These are phyloP conservation scores for Melipona quadrifasciata DNA, from an alignment of 1,140 invertebrate genomes.

Conservation along the genomic window DNA sequence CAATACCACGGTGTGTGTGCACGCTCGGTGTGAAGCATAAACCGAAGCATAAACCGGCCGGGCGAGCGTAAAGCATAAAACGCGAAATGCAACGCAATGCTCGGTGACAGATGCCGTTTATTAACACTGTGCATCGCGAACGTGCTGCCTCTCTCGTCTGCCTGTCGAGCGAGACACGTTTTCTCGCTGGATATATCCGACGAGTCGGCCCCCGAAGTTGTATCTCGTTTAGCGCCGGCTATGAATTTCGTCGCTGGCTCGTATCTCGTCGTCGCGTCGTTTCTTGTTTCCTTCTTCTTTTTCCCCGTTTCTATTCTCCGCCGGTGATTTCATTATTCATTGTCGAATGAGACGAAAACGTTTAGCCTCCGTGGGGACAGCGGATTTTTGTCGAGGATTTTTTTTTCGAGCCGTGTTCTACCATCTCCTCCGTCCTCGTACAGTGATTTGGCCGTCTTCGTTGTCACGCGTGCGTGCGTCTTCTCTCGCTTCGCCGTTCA, in stretches of 20 bases:
- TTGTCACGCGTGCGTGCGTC: neutral
- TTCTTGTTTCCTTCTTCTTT: neutral
- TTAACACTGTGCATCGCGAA: conserved; percentile 69
- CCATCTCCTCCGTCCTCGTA: conserved; percentile 20
- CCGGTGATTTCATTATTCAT: conserved; percentile 58
- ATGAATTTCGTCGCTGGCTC: conserved; percentile 40
- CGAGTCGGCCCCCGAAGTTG: neutral
- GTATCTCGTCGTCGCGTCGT: conserved; percentile 3
- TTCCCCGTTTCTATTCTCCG: neutral
- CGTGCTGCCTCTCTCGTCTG: neutral
- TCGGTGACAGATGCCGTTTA: conserved; percentile 80
- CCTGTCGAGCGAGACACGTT: neutral
- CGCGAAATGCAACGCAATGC: conserved; percentile 76
- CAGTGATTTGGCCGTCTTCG: conserved; percentile 39
- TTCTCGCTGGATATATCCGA: neutral
- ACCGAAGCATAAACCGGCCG: conserved; percentile 75
- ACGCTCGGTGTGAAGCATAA: conserved; percentile 79
- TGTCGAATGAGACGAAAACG: neutral
- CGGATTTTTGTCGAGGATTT: conserved; percentile 32
- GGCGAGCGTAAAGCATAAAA: conserved; percentile 77
- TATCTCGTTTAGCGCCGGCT: conserved; percentile 28
- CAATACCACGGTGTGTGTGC: conserved; percentile 43
- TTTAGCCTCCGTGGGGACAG: neutral
- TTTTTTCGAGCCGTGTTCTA: conserved; percentile 17
- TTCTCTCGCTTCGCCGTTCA: neutral